A percentile compares a stretch with the other conserved stretches of the same genome.
These are phyloP conservation scores for Apodemus sylvaticus DNA, from an alignment of 2,113 vertebrate species.

Conservation along the genomic window DNA sequence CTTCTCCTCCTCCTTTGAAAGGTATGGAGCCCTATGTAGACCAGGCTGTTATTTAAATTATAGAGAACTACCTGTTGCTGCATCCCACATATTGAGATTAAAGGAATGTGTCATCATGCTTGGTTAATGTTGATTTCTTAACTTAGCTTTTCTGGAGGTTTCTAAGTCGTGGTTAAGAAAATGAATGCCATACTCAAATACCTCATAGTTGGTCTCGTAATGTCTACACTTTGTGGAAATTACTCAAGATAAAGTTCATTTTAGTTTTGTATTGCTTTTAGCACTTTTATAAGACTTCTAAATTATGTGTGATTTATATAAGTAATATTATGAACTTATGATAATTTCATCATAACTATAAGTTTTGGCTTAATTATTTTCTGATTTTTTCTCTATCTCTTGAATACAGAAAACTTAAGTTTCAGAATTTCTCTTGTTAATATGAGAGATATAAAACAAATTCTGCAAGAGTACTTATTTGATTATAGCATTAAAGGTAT, in stretches of 20 bases:
- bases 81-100: neutral
- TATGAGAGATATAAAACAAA: neutral
- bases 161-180: neutral
- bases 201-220: neutral
- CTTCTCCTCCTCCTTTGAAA: no score
- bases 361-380: slow-evolving; percentile 5
- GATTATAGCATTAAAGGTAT: neutral
- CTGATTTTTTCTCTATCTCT: neutral
- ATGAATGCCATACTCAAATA: neutral
- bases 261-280: neutral
- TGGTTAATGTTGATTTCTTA: no score
- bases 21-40: neutral
- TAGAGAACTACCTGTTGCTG: neutral
- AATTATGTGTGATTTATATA: neutral
- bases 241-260: neutral
- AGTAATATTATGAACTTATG: neutral
- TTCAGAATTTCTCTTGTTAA: neutral
- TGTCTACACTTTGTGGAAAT: neutral
- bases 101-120: neutral
- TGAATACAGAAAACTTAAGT: neutral
- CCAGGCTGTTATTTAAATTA: neutral
- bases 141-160: neutral
- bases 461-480: neutral
- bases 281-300: neutral
- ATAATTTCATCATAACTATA: neutral